phyloP scores from a whole-genome alignment of 2,113 vertebrate species.

The Nothobranchius furzeri region DNA sequence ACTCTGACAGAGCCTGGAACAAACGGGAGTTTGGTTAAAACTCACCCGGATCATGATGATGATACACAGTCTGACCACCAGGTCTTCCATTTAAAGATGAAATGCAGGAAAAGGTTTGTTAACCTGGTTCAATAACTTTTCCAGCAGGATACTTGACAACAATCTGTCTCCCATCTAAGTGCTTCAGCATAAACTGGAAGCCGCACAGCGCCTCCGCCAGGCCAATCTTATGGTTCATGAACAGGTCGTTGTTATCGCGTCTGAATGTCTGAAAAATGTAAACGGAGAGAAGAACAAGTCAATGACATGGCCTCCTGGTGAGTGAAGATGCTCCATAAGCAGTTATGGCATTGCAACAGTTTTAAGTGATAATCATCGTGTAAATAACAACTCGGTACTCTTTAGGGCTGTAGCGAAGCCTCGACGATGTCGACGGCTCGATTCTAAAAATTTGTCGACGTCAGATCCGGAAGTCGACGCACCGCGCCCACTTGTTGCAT shows the following conservation, averaged over 20 bases:
- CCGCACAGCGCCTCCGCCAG: conserved; percentile 97
- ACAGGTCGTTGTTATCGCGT: conserved; percentile 92
- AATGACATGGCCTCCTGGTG: neutral
- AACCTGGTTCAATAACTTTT: conserved; percentile 97
- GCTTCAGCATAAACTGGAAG: conserved; percentile 95
- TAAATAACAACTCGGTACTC: no score
- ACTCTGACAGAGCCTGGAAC: conserved; percentile 77
- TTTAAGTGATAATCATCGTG: no score
- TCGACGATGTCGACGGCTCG: no score
- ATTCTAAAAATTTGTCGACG: no score
- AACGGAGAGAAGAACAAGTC: neutral
- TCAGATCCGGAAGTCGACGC: no score
- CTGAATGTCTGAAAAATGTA: conserved; percentile 65
- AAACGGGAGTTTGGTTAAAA: accelerated
- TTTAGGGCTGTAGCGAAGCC: no score
- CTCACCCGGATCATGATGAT: no score
- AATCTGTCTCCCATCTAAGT: conserved; percentile 93
- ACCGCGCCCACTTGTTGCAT: no score
- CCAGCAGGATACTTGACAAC: conserved; percentile 95
- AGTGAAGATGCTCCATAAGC: neutral
- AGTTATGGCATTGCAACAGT: no score
- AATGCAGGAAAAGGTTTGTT: neutral
- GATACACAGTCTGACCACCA: no score
- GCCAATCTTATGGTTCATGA: conserved; percentile 93
- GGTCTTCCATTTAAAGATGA: no score